Percentiles rank a stretch among this genome's conserved stretches.
phyloP scores from a whole-genome alignment of 2,797 vertebrate genomes.

The Remorina albescens region DNA sequence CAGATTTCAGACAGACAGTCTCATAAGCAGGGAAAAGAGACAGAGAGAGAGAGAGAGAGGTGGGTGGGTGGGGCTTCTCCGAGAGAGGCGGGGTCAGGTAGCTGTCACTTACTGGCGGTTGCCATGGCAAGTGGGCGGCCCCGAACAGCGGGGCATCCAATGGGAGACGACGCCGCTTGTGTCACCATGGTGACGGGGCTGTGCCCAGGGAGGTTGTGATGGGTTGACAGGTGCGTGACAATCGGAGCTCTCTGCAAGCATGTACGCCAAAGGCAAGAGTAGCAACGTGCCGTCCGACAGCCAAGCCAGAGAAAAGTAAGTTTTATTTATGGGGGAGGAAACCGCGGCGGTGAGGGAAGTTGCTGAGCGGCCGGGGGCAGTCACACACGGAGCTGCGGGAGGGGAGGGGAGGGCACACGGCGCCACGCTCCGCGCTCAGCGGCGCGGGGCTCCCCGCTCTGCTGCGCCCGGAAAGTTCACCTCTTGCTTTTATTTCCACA shows the following conservation, averaged over 20 bases:
- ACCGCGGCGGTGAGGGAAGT: slow-evolving; percentile 72
- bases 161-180: slow-evolving; percentile 88
- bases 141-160: slow-evolving; percentile 86
- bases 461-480: slow-evolving; percentile 76
- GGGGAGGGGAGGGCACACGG: slow-evolving; percentile 62
- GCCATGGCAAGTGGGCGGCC: slow-evolving; percentile 84
- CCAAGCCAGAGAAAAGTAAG: slow-evolving; percentile 98
- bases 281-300: slow-evolving; percentile 97
- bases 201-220: slow-evolving; percentile 96
- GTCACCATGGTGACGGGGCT: slow-evolving; percentile 98
- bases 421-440: slow-evolving; percentile 39
- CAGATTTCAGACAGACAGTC: slow-evolving; percentile 50
- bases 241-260: slow-evolving; percentile 97
- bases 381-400: slow-evolving; percentile 71
- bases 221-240: slow-evolving; percentile 99
- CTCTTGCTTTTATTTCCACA: slow-evolving; percentile 52
- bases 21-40: slow-evolving; percentile 8
- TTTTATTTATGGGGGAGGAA: slow-evolving; percentile 85
- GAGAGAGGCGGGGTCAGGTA: slow-evolving; percentile 63
- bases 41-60: slow-evolving; percentile 25
- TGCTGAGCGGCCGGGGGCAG: slow-evolving; percentile 70
- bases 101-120: slow-evolving; percentile 79
- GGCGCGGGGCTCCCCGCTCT: slow-evolving; percentile 59
- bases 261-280: slow-evolving; percentile 99
- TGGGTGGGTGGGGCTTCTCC: slow-evolving; percentile 55